Evolutionary conservation across 2,113 vertebrate species (phyloP).

Genomic region (Anolis sagrei): DNA sequence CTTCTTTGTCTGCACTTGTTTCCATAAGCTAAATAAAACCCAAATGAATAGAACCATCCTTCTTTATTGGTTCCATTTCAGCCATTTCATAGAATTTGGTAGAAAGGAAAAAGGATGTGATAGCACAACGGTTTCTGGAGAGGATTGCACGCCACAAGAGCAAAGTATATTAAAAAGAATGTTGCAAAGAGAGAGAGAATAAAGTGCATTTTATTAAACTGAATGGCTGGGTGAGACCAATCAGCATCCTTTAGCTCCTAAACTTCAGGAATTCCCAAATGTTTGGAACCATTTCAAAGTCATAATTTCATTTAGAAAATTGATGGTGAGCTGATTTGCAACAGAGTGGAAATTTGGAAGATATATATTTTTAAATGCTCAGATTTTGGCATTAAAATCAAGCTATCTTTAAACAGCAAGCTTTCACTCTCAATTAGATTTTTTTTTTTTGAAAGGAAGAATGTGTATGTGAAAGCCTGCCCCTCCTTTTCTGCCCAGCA

Average conservation of each 20-base stretch:
- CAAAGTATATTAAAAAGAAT: not conserved
- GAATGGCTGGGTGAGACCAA: not conserved
- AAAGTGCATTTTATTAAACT: not conserved
- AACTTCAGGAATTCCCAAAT: not conserved
- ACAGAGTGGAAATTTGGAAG: not conserved
- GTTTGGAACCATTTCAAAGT: slow-evolving; percentile 12
- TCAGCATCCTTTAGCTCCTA: not conserved
- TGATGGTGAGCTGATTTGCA: not conserved
- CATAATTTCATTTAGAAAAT: slow-evolving; percentile 17
- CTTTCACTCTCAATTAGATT: slow-evolving; percentile 25
- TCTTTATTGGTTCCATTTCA: not conserved
- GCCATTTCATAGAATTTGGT: not conserved
- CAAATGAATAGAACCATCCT: not conserved
- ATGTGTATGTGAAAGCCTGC: not conserved
- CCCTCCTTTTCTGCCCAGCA: not conserved
- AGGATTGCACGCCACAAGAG: not conserved
- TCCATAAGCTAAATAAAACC: not conserved
- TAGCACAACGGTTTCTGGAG: not conserved
- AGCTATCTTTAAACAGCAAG: not conserved
- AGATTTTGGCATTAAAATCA: not conserved
- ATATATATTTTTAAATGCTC: not conserved
- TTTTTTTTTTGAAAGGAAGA: not conserved
- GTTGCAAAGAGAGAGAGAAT: not conserved
- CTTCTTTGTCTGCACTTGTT: not conserved
- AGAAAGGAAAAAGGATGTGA: not conserved